Evolutionary conservation across 2,797 vertebrate species (phyloP).

Genomic region (Neopelma chrysocephalum): DNA sequence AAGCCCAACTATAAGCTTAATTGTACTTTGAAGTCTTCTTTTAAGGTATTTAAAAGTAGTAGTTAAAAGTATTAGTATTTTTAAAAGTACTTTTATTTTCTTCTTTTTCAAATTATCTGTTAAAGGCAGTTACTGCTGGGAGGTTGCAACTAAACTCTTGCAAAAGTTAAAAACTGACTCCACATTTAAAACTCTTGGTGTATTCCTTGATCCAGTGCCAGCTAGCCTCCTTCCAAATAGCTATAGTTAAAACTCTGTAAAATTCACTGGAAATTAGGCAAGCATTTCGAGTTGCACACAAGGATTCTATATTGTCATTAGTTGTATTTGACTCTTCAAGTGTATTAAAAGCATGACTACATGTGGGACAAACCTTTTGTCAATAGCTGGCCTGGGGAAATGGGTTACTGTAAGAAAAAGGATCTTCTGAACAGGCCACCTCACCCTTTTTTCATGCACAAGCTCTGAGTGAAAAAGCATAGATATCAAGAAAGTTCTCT

Average conservation of each 20-base stretch:
- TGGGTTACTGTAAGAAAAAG: not conserved
- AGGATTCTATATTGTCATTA: not conserved
- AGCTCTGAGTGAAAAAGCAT: not conserved
- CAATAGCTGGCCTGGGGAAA: not conserved
- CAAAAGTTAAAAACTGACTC: not conserved
- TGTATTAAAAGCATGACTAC: not conserved
- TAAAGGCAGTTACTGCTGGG: not conserved
- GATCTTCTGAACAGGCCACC: not conserved
- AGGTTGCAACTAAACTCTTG: not conserved
- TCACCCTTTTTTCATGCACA: not conserved
- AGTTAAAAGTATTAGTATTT: not conserved
- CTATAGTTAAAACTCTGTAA: not conserved
- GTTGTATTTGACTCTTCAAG: not conserved
- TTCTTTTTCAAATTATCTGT: not conserved
- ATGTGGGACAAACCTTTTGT: not conserved
- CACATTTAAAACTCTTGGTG: not conserved
- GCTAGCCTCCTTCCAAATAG: not conserved
- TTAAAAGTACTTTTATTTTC: not conserved
- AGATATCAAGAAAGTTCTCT: not conserved
- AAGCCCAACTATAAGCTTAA: not conserved
- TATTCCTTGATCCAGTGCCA: not conserved
- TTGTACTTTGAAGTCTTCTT: not conserved
- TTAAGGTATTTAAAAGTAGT: not conserved
- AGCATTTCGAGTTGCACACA: not conserved
- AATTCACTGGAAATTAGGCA: not conserved